Base-by-base conservation (phyloP, 2,888 invertebrate species). In the Aphidoletes aphidimyza region DNA sequence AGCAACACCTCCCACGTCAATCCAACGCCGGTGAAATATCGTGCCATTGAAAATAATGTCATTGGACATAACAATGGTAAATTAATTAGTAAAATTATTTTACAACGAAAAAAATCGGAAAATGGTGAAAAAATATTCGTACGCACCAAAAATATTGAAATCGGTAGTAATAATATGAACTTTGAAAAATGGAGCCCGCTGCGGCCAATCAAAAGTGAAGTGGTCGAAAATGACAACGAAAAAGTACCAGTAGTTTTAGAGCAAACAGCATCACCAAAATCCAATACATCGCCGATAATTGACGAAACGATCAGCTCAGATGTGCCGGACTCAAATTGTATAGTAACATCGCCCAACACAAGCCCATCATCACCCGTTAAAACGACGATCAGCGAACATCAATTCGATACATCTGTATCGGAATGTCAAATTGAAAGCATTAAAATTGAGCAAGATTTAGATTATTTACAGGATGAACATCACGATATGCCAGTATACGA, bases 31-130 rank as follows among this genome's bases (percentile, higher is more conserved):
- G 30, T 83, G 8, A 83, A 83, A 83, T 42, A 83, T 45, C 37
- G 42, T 19, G 45, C 87, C 86, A 0, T 86, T 87, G n/a, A 85
- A 86, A 9, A 86, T 87, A 85, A 37, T 49, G 83, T 83, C 17
- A 85, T 81, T 36, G 85, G 88, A 17, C 88, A 88, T 81, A 88
- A 88, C 85, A 88, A 89, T 86, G 89, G 89, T 2, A 88, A 88
- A 85, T 86, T 88, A 37, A 88, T 89, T 26, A 89, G 87, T 83
- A 89, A 88, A 87, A 88, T 89, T n/a, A 87, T 88, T 17, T 86
- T 89, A 78, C 88, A 88, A 84, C 86, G 88, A 30, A 87, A 88
- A 84, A 69, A 78, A 45, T 42, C 54, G 30, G 84, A 54, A 45
- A 45, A 78, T 84, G 69, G 34, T 37, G 84, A 59, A 39, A 69